These are phyloP conservation scores for Lutjanus erythropterus DNA, from an alignment of 2,113 vertebrate species.

Conservation along the genomic window DNA sequence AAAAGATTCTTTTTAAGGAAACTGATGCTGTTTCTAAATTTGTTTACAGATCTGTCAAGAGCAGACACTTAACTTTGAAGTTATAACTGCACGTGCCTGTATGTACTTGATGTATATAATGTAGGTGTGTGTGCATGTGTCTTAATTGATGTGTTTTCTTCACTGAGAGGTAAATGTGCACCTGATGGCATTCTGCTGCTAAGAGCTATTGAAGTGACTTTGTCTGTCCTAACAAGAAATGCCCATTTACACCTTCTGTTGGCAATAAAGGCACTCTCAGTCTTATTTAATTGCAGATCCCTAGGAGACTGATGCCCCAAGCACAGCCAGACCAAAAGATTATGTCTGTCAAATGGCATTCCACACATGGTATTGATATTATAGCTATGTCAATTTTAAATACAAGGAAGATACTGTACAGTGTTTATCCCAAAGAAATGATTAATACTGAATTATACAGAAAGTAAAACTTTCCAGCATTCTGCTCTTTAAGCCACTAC, in stretches of 20 bases:
- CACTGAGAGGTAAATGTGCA: constrained; percentile 28
- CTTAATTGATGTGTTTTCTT: constrained; percentile 1
- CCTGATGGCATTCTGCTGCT: constrained; percentile 35
- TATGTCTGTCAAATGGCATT: constrained; percentile 71
- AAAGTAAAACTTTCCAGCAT: not conserved
- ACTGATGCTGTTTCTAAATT: constrained; percentile 16
- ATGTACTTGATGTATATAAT: constrained; percentile 3
- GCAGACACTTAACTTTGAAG: constrained; percentile 26
- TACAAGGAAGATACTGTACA: not conserved
- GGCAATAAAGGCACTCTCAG: constrained; percentile 31
- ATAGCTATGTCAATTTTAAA: constrained; percentile 12
- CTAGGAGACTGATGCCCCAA: constrained; percentile 41
- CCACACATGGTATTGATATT: constrained; percentile 10
- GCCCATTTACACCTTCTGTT: constrained; percentile 61
- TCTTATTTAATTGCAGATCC: constrained; percentile 44
- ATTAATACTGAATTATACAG: not conserved
- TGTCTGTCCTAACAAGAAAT: constrained; percentile 56
- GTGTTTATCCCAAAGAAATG: not conserved
- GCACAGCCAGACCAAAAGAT: constrained; percentile 59
- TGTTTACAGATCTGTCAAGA: constrained; percentile 17
- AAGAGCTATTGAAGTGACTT: constrained; percentile 50
- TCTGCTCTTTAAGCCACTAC: not conserved
- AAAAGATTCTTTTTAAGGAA: constrained; percentile 28
- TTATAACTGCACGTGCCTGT: constrained; percentile 2
- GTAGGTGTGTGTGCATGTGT: constrained; percentile 2